These are phyloP conservation scores for Drosophila nigricruria DNA, from an alignment of 2,888 invertebrate genomes.

Conservation along the genomic window DNA sequence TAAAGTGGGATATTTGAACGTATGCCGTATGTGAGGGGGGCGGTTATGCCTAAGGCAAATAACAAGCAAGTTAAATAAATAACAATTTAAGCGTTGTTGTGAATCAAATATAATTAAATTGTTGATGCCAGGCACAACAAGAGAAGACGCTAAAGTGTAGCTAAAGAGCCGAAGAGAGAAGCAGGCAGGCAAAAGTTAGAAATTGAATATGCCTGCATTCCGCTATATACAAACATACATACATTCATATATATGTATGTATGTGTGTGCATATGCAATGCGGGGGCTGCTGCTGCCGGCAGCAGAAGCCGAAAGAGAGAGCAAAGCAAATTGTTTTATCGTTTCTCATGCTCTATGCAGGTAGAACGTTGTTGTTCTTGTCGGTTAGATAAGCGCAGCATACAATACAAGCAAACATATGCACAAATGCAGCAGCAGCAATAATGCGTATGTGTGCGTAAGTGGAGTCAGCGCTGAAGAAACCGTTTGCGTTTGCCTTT, in stretches of 20 bases:
- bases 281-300: slow-evolving; percentile 25
- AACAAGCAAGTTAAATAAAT: slow-evolving; percentile 48
- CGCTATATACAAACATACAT: background rate
- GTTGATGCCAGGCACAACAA: slow-evolving; percentile 25
- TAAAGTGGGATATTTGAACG: slow-evolving; percentile 1
- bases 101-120: slow-evolving; percentile 49
- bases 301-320: slow-evolving; percentile 11
- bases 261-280: slow-evolving; percentile 5
- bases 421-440: background rate
- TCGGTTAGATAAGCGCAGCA: slow-evolving; percentile 49
- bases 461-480: slow-evolving; percentile 15
- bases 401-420: slow-evolving; percentile 21
- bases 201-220: slow-evolving; percentile 59
- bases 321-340: slow-evolving; percentile 44
- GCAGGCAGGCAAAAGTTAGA: slow-evolving; percentile 19
- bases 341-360: slow-evolving; percentile 43
- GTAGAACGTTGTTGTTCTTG: slow-evolving; percentile 37
- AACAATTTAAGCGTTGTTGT: slow-evolving; percentile 43
- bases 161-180: background rate
- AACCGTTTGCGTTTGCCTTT: slow-evolving; percentile 21
- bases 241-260: background rate
- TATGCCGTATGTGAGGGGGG: background rate
- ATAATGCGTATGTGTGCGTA: background rate
- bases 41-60: slow-evolving; percentile 10
- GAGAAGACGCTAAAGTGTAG: slow-evolving; percentile 23